Percentiles rank a stretch among this genome's conserved stretches.
phyloP scores from a whole-genome alignment of 2,113 vertebrate species.

The Megalops atlanticus region DNA sequence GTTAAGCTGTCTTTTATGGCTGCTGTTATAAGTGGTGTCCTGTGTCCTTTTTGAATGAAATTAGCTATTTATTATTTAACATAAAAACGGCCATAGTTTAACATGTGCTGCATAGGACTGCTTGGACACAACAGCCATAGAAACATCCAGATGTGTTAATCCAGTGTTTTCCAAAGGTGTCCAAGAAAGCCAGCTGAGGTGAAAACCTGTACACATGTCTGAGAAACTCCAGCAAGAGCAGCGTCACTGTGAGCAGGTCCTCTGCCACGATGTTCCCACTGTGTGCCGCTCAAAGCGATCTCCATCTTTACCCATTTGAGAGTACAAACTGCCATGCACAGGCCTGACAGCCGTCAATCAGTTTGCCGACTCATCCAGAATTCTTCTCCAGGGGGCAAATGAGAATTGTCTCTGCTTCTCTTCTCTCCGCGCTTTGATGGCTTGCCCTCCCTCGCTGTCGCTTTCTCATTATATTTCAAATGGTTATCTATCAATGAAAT shows the following conservation, averaged over 20 bases:
- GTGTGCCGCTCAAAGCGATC: neutral
- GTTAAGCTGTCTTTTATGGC: no score
- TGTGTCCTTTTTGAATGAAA: no score
- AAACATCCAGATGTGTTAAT: no score
- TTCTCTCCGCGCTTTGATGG: neutral
- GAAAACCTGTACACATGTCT: no score
- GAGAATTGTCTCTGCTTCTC: neutral
- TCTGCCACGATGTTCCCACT: neutral
- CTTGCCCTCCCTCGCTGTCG: neutral
- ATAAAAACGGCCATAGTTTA: no score
- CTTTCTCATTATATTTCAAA: neutral
- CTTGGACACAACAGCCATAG: no score
- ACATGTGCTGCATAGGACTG: no score
- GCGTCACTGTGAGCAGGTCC: neutral
- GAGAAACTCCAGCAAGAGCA: neutral
- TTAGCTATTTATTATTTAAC: no score
- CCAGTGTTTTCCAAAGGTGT: no score
- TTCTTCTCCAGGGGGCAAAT: neutral
- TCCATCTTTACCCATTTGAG: neutral
- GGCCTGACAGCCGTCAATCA: neutral
- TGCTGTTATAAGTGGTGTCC: no score
- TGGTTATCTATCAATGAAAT: neutral
- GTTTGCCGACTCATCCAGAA: neutral
- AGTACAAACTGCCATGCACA: neutral
- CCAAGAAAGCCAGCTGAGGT: no score